Evolutionary conservation across 2,797 vertebrate genomes (phyloP).

Genomic region (Mareca penelope): DNA sequence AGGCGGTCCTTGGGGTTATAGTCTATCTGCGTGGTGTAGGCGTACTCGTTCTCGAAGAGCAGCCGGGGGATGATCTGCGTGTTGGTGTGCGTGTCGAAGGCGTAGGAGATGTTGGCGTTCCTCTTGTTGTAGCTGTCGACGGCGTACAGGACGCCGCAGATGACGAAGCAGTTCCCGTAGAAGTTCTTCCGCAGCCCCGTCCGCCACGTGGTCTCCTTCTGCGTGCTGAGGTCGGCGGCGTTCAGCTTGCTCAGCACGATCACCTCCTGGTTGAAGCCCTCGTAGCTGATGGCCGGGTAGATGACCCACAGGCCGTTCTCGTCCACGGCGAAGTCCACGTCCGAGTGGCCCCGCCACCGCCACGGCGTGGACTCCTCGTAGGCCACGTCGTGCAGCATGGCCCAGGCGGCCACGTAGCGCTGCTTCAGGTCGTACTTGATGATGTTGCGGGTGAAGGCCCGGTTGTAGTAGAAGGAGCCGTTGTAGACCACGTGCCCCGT

Average conservation of each 20-base stretch:
- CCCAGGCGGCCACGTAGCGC: conserved; percentile 92
- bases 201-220: conserved; percentile 94
- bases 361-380: conserved; percentile 86
- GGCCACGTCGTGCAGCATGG: conserved; percentile 91
- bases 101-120: conserved; percentile 92
- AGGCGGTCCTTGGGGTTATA: conserved; percentile 96
- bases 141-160: conserved; percentile 95
- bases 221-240: conserved; percentile 88
- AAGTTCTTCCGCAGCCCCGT: conserved; percentile 90
- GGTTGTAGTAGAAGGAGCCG: conserved; percentile 95
- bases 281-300: conserved; percentile 92
- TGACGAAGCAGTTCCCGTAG: conserved; percentile 95
- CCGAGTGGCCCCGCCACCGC: conserved; percentile 91
- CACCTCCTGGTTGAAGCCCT: conserved; percentile 92
- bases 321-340: conserved; percentile 92
- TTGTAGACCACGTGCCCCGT: conserved; percentile 94
- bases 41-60: conserved; percentile 94
- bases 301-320: conserved; percentile 97
- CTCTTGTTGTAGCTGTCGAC: conserved; percentile 91
- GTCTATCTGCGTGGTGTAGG: conserved; percentile 94
- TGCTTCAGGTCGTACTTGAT: conserved; percentile 93
- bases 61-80: conserved; percentile 94
- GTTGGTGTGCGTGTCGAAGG: conserved; percentile 98
- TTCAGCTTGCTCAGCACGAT: conserved; percentile 92
- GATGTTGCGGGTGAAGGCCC: conserved; percentile 96